Evolutionary conservation across 1,140 invertebrate species (phyloP), one percentile per base, ranked within the genome.

Genomic region (Drosophila subobscura): DNA sequence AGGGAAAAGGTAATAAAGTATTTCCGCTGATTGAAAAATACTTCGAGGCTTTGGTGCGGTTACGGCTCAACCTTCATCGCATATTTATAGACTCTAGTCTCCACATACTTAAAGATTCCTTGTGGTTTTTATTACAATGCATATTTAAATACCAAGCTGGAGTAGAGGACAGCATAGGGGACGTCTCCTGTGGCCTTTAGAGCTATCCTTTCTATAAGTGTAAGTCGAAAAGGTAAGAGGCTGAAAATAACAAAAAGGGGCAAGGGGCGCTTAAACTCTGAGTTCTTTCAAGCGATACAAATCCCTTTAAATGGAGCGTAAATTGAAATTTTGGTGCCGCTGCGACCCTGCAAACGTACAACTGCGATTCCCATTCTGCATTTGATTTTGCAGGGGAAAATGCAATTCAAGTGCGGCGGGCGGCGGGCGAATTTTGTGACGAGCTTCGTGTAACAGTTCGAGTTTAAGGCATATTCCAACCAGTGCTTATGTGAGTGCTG

Each of bases 141-240:
- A 85, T 85, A 85, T 85, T 85, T 85, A 85, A 85, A 86, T 86
- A 65, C 67, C 54, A 60, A 57, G 52, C 20, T 10, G 16, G 16
- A 20, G 16, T 1, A 20, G 16, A 20, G 16, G 16, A 20, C 16
- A 20, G 16, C 0, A 20, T 20, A 20, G 16, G 16, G 16, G 16
- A 20, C 16, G 16, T 20, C 16, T 20, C 16, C 0, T 0, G 1
- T 1, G 16, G 16, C 16, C 16, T 20, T 20, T 20, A 20, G 16
- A 20, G 16, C 16, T 20, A 1, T 20, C 46, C 70, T 41, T 65
- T 72, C 51, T 50, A 10, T 4, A 12, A 37, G 10, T 20, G 45
- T 46, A 44, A 44, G 40, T 40, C 16, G 50, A 42, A 49, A 68
- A 68, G 67, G 56, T 72, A 16, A 54, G 50, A 40, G 45, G 12